Evolutionary conservation across 2,113 vertebrate genomes (phyloP), one percentile per base, ranked within the genome.

Genomic region (Pseudolaguvia tuberculata): DNA sequence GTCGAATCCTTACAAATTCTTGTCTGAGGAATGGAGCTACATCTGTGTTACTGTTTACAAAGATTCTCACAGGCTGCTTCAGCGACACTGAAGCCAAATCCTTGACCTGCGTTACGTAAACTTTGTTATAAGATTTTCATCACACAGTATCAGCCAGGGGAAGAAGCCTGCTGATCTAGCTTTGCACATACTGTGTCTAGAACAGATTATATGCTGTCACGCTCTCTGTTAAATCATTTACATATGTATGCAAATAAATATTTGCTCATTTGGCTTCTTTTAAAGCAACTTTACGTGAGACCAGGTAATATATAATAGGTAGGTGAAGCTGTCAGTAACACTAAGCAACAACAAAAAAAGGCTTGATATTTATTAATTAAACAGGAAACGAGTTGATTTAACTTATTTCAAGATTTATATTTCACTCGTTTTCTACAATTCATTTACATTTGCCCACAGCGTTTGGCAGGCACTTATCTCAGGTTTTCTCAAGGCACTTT

Each of bases 31-130:
- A 98, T 1, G 97, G 96, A 1, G 97, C 97, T 18, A 99, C 96
- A 0, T 98, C 97, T 0, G 97, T 99, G 87, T 99, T 99, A 82
- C 96, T 99, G 87, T 99, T 99, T 20, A 99, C 97, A 59, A 99
- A 99, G 88, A 99, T 93, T 65, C 93, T 88, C 71, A 95, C 75
- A 0, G 96, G 96, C 84, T 94, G 92, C 79, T 96, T 95, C 83
- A 99, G 57, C 0, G 97, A 99, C 58, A 99, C 96, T 0, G 97
- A 93, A 0, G 96, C 97, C 85, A 99, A 86, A 61, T 99, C 97
- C 81, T 98, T 96, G 56, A 99, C 96, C 97, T 99, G 84, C 1
- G 53, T 23, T 11, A 17, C 27, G 27, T 21, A 23, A 47, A 12
- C 25, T n/a, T 27, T 8, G 53, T 8, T n/a, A 50, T 25, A 15